Conservation (phyloP, 2,888 invertebrate genomes). For the Diabrotica balteata region DNA sequence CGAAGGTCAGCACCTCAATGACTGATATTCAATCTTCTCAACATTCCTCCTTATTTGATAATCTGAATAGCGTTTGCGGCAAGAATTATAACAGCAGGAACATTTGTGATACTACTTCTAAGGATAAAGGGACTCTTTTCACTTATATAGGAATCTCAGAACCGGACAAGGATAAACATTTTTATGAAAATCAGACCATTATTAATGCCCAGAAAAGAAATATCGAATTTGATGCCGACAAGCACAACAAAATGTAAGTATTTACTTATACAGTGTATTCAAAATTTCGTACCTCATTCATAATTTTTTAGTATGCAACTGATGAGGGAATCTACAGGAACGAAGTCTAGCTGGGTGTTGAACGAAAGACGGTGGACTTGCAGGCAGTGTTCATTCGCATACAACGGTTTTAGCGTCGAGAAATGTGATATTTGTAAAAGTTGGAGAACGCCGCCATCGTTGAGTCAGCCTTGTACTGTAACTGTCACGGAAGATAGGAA, state of each 20-base stretch:
- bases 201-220: slow-evolving; percentile 51
- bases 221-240: slow-evolving; percentile 51
- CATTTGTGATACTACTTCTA: slow-evolving; percentile 42
- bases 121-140: slow-evolving; percentile 49
- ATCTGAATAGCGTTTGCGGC: slow-evolving; percentile 43
- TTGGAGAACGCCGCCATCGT: slow-evolving; percentile 66
- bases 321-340: slow-evolving; percentile 50
- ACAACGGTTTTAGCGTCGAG: slow-evolving; percentile 81
- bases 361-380: slow-evolving; percentile 83
- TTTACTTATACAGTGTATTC: not conserved
- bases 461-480: slow-evolving; percentile 72
- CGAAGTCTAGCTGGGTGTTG: slow-evolving; percentile 48
- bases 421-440: slow-evolving; percentile 85
- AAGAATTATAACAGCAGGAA: slow-evolving; percentile 50
- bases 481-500: slow-evolving; percentile 69
- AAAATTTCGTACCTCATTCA: no score
- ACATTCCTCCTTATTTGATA: slow-evolving; percentile 40
- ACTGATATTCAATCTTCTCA: slow-evolving; percentile 57
- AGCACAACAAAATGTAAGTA: slow-evolving; percentile 55
- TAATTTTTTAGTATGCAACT: slow-evolving; percentile 48
- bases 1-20: slow-evolving; percentile 59
- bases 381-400: slow-evolving; percentile 86
- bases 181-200: slow-evolving; percentile 58
- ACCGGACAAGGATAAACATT: slow-evolving; percentile 54
- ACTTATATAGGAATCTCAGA: slow-evolving; percentile 59